These are phyloP conservation scores for Caenorhabditis zanzibari DNA, from an alignment of 2,888 invertebrate species.

Conservation along the genomic window DNA sequence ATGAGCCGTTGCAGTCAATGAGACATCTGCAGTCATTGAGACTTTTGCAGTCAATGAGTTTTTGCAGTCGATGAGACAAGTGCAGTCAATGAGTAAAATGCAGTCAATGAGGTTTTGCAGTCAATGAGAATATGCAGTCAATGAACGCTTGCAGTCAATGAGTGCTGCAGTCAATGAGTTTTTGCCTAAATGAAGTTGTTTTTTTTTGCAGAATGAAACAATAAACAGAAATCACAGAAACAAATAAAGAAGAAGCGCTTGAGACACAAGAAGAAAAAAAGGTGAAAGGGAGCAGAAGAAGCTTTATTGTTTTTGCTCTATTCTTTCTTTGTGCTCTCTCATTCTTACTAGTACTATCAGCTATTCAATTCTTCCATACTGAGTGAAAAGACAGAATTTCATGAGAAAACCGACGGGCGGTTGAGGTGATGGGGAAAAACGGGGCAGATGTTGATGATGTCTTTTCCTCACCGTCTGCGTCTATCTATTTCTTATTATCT, in stretches of 20 bases:
- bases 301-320: slow-evolving; percentile 48
- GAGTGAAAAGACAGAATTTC: slow-evolving; percentile 44
- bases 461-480: slow-evolving; percentile 38
- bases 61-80: too few species aligned
- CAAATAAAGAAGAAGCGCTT: slow-evolving; percentile 20
- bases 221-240: slow-evolving; percentile 17
- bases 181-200: too few species aligned
- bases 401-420: slow-evolving; percentile 41
- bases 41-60: too few species aligned
- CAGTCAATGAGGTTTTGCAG: too few species aligned
- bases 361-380: slow-evolving; percentile 51
- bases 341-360: slow-evolving; percentile 7
- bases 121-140: too few species aligned
- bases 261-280: slow-evolving; percentile 3
- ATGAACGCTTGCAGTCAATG: too few species aligned
- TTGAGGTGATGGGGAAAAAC: slow-evolving; percentile 19
- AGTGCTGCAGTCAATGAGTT: too few species aligned
- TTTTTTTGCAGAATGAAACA: slow-evolving; percentile 1
- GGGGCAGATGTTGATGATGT: slow-evolving; percentile 52
- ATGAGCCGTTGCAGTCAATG: too few species aligned
- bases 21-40: too few species aligned
- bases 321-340: slow-evolving; percentile 22
- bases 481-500: neutral
- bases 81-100: too few species aligned
- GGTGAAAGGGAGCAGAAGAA: slow-evolving; percentile 21